A percentile compares a stretch with the other conserved stretches of the same genome.
These are phyloP conservation scores for Copsychus sechellarum DNA, from an alignment of 2,113 vertebrate species.

Conservation along the genomic window DNA sequence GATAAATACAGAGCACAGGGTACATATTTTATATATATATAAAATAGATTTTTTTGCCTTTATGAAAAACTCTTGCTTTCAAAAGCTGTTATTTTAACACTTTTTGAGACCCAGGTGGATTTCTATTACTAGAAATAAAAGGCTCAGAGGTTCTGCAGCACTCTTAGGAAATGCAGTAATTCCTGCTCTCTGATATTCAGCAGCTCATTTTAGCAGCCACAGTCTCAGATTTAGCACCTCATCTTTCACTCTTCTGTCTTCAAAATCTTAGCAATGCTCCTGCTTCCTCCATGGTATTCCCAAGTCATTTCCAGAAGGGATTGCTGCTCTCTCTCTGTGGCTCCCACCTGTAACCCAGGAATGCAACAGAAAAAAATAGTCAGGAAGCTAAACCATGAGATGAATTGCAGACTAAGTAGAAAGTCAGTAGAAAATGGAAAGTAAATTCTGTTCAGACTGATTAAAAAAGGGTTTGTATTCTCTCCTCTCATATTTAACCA, in stretches of 20 bases:
- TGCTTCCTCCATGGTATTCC: background rate
- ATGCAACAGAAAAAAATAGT: background rate
- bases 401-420: background rate
- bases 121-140: slow-evolving; percentile 1
- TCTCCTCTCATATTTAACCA: background rate
- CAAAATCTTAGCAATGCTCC: background rate
- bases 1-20: background rate
- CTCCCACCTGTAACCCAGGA: background rate
- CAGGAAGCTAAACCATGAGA: background rate
- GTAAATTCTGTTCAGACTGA: background rate
- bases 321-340: background rate
- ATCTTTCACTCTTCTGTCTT: background rate
- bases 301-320: background rate
- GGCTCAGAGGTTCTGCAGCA: background rate
- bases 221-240: background rate
- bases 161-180: background rate
- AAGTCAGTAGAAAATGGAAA: background rate
- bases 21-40: background rate
- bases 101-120: background rate
- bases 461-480: background rate
- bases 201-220: background rate
- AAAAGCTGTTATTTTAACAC: background rate
- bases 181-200: background rate
- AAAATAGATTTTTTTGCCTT: background rate
- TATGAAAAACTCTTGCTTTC: background rate